Evolutionary conservation across 2,888 invertebrate genomes (phyloP).

Genomic region (Trissolcus japonicus): DNA sequence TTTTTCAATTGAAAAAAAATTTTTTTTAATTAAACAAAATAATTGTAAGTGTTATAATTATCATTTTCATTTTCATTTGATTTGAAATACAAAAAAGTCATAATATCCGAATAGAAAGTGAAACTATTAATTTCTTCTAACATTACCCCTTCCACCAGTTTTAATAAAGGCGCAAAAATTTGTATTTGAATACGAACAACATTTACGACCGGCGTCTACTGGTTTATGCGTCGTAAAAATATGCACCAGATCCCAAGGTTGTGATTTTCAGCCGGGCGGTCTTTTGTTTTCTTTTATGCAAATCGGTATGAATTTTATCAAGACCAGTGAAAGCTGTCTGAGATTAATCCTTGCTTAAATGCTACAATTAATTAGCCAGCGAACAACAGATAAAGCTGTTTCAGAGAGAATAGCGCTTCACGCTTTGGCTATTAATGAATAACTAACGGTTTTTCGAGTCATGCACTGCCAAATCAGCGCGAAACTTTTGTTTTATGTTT

Average conservation of each 20-base stretch:
- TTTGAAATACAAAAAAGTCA: too few species aligned
- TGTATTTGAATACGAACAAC: conserved; percentile 16
- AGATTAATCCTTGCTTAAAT: conserved; percentile 13
- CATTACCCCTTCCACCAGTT: conserved; percentile 16
- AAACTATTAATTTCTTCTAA: conserved; percentile 18
- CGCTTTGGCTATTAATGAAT: conserved; percentile 29
- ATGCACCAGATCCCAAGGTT: conserved; percentile 9
- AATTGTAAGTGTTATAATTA: too few species aligned
- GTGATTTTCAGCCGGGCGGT: conserved; percentile 10
- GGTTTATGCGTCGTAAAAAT: conserved; percentile 19
- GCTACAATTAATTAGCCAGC: conserved; percentile 14
- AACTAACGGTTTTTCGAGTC: conserved; percentile 35
- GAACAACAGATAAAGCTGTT: conserved; percentile 25
- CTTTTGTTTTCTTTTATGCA: conserved; percentile 14
- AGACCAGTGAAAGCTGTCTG: conserved; percentile 28
- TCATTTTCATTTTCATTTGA: too few species aligned
- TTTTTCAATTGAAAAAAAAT: too few species aligned
- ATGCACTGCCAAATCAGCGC: conserved; percentile 36
- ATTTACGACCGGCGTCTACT: conserved; percentile 23
- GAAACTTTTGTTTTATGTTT: conserved; percentile 16
- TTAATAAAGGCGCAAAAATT: conserved; percentile 19
- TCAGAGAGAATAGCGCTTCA: conserved; percentile 13
- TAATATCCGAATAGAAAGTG: conserved; percentile 23
- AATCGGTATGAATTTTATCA: conserved; percentile 25
- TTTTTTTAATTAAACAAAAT: too few species aligned